Base-by-base conservation (phyloP, 2,888 invertebrate species). In the Eupithecia pulchellata region DNA sequence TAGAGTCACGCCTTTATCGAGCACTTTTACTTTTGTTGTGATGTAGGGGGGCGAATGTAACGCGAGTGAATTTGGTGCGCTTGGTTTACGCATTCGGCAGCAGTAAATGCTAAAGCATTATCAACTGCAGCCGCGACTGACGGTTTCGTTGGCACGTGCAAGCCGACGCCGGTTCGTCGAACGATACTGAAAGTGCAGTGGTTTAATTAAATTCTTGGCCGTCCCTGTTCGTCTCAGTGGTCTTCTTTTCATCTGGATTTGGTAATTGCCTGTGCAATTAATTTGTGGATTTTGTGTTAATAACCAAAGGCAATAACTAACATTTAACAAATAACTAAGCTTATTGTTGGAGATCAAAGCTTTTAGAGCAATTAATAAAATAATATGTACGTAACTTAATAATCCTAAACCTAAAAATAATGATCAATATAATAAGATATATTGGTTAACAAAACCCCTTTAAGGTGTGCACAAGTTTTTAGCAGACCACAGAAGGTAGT, bases 21-120 rank as follows among this genome's bases (percentile, higher is more conserved):
- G 86, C 88, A 93, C 93, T 93, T 93, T 93, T 93, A 93, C 93
- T 93, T 92, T 69, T 90, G 81, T 81, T 81, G 75, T 79, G 78
- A 79, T 81, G 84, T 87, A 87, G 89, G 77, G 89, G 89, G 89
- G 89, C 84, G 85, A 82, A 82, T 84, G 36, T 36, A 8, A 47
- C 47, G 39, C 52, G 68, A 66, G 42, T 29, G 80, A 82, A 81
- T 84, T 85, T 79, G 78, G 80, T 77, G 81, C 78, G 81, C 77
- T 81, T 83, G 77, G 81, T 78, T 76, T 78, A 79, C 20, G 61
- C 25, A 78, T 75, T 83, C 78, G 61, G 64, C 61, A 65, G 57
- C 69, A 69, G 81, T 78, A 58, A 78, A 78, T 79, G 79, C 75
- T 82, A 75, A 76, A 74, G 75, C 85, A 86, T 85, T 87, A 77